Conservation (phyloP, 2,888 invertebrate species). For the Drosophila paramelanica region DNA sequence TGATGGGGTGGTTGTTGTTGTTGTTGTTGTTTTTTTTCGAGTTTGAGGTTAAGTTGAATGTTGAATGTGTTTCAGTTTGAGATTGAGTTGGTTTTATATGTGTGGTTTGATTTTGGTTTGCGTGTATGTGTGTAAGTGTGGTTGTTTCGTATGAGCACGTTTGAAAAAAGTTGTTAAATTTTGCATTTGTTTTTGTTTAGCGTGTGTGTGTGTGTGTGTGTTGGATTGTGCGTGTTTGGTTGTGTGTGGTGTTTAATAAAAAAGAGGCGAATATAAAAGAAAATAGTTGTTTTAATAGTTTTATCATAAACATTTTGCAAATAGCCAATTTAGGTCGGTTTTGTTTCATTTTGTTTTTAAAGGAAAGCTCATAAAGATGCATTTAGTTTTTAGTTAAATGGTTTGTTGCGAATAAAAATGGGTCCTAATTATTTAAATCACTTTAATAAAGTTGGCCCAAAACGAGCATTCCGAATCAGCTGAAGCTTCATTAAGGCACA, state of each 20-base stretch:
- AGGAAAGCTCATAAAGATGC: slow-evolving; percentile 29
- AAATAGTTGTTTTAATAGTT: slow-evolving; percentile 81
- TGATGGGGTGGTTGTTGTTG: slow-evolving; percentile 25
- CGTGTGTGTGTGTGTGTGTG: slow-evolving; percentile 26
- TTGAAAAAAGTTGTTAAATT: slow-evolving; percentile 72
- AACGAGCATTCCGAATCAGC: background rate
- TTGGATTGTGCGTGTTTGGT: slow-evolving; percentile 21
- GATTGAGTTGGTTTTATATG: slow-evolving; percentile 51
- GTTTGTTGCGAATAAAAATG: slow-evolving; percentile 5
- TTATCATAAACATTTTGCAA: slow-evolving; percentile 71
- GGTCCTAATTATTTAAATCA: background rate
- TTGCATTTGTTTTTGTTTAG: slow-evolving; percentile 45
- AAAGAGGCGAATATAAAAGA: slow-evolving; percentile 76
- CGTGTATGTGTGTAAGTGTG: slow-evolving; percentile 49
- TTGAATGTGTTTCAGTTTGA: slow-evolving; percentile 37
- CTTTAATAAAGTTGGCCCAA: background rate
- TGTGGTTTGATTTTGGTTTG: slow-evolving; percentile 39
- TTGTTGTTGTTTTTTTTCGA: slow-evolving; percentile 27
- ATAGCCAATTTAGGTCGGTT: slow-evolving; percentile 59
- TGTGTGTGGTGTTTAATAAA: slow-evolving; percentile 56
- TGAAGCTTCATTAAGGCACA: background rate
- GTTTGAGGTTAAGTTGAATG: slow-evolving; percentile 47
- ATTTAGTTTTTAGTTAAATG: slow-evolving; percentile 12
- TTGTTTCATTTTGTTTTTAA: slow-evolving; percentile 8
- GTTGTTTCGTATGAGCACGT: slow-evolving; percentile 62